phyloP scores from a whole-genome alignment of 2,797 vertebrate genomes.

The Lagothrix lagotricha region DNA sequence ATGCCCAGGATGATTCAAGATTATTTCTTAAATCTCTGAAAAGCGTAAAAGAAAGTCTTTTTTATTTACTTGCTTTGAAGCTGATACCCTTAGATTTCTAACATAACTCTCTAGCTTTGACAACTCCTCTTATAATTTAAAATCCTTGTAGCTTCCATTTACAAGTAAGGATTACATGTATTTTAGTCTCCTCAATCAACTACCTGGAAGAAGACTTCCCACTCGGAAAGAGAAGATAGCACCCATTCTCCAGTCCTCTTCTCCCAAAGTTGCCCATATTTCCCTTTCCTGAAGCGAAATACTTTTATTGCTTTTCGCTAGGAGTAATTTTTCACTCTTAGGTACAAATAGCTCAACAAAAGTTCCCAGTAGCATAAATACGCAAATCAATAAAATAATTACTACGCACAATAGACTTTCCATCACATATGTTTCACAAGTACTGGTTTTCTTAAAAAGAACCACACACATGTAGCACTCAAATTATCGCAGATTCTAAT shows the following conservation, averaged over 20 bases:
- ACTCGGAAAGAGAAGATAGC: not conserved
- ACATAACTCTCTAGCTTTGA: not conserved
- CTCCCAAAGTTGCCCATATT: not conserved
- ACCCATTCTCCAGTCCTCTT: not conserved
- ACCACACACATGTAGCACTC: not conserved
- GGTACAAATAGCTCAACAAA: not conserved
- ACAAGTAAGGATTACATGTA: not conserved
- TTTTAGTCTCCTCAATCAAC: not conserved
- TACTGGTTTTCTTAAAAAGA: constrained; percentile 23
- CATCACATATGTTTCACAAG: not conserved
- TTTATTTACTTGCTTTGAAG: constrained; percentile 29
- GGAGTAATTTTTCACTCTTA: not conserved
- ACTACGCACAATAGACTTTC: not conserved
- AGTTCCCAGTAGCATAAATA: not conserved
- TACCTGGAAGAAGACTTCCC: not conserved
- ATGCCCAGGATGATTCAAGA: not conserved
- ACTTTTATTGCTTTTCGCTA: not conserved
- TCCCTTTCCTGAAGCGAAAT: not conserved
- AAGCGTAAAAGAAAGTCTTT: not conserved
- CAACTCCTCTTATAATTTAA: not conserved
- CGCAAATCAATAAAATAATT: not conserved
- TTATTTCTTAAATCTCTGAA: constrained; percentile 48
- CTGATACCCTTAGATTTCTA: not conserved
- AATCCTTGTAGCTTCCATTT: not conserved
- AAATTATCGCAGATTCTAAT: constrained; percentile 12